phyloP scores from a whole-genome alignment of 2,888 invertebrate genomes.

The Homarus gammarus region DNA sequence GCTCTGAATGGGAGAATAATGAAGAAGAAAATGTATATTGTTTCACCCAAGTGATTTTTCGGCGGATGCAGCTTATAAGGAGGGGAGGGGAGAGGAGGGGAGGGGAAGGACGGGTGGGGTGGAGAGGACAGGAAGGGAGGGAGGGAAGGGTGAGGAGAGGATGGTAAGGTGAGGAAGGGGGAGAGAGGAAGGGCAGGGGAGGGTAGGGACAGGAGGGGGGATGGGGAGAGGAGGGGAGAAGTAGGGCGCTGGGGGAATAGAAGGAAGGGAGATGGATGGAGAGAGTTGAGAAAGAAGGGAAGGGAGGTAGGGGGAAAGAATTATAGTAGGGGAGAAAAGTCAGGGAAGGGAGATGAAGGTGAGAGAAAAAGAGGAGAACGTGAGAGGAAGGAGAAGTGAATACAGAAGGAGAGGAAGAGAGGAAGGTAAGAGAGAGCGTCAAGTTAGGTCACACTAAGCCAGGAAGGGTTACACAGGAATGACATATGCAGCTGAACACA shows the following conservation, averaged over 20 bases:
- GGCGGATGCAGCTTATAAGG: background rate
- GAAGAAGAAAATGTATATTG: constrained; percentile 29
- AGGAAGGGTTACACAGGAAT: too few species aligned
- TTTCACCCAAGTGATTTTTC: constrained; percentile 27
- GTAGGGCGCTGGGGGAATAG: background rate
- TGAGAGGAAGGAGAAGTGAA: background rate
- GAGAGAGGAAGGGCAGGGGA: background rate
- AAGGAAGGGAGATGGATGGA: background rate
- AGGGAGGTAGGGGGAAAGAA: constrained; percentile 6
- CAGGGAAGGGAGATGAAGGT: too few species aligned
- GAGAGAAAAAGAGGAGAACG: background rate
- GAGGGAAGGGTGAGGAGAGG: background rate
- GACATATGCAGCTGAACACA: too few species aligned
- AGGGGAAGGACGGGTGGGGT: too few species aligned
- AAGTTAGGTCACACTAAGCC: too few species aligned
- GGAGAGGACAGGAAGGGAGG: background rate
- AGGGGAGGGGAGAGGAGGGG: background rate
- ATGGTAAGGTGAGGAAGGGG: background rate
- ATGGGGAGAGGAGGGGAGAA: too few species aligned
- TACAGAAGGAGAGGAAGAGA: background rate
- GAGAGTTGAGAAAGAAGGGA: constrained; percentile 8
- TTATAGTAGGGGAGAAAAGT: too few species aligned
- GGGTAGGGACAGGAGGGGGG: background rate
- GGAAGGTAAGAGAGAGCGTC: background rate
- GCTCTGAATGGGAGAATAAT: background rate